phyloP scores from a whole-genome alignment of 2,113 vertebrate genomes.

The Lophochroa leadbeateri region DNA sequence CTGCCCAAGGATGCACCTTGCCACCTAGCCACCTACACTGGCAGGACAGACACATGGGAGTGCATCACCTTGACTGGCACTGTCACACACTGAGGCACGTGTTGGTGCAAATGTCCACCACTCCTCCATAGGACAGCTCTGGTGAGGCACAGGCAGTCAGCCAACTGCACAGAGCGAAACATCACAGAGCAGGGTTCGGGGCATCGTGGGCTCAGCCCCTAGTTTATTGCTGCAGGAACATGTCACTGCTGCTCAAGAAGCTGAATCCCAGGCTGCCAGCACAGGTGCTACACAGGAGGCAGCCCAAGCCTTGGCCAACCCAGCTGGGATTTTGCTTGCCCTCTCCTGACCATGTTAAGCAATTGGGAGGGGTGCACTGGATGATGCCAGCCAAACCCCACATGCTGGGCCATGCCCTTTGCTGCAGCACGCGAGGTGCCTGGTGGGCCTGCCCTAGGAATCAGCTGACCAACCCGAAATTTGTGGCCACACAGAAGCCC shows the following conservation, averaged over 20 bases:
- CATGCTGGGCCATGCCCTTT: rapidly evolving
- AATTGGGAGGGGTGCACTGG: rapidly evolving
- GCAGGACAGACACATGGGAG: neutral
- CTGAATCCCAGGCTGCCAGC: neutral
- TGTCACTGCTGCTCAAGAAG: neutral
- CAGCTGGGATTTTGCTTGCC: neutral
- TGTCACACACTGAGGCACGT: rapidly evolving
- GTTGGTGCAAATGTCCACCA: neutral
- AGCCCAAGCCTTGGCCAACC: neutral
- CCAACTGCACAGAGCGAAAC: neutral
- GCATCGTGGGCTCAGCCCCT: neutral
- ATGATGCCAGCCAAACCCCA: neutral
- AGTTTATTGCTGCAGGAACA: neutral
- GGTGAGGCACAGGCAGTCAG: neutral
- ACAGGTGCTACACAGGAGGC: neutral
- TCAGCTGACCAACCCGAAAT: neutral
- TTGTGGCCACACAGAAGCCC: neutral
- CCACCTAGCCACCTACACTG: rapidly evolving
- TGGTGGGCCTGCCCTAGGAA: neutral
- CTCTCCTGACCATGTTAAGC: neutral
- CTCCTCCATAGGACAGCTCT: neutral
- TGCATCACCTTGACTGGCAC: rapidly evolving
- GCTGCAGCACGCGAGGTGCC: neutral
- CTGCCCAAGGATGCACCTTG: neutral
- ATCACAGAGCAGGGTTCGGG: neutral